Base-by-base conservation (phyloP, 2,797 vertebrate genomes). In the Muscicapa striata region DNA sequence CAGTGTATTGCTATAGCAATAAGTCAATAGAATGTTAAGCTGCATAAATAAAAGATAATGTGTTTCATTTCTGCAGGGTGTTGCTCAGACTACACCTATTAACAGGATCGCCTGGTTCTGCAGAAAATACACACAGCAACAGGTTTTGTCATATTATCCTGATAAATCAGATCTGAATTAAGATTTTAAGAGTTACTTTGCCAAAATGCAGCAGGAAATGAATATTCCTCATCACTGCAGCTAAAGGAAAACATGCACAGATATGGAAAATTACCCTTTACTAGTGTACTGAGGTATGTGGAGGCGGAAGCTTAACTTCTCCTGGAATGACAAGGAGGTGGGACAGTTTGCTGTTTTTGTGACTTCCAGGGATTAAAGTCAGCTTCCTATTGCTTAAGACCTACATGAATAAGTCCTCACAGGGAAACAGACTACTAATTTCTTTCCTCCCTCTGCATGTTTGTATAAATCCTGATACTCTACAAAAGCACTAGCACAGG, bases 341-440 rank as follows among this genome's bases (percentile, higher is more conserved):
- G 79, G 45, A 88, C 32, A 58, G 77, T 92, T 88, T 94, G 66
- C 90, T 88, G 32, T 84, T 91, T 61, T 54, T 83, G 73, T 83
- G 74, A 90, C 73, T 95, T 95, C 88, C 92, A 95, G 88, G 86
- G 90, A 83, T 90, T 96, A 80, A 83, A 88, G 58, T 75, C 66
- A 81, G 46, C 70, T 96, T 93, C 88, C 88, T 94, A 59, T 94
- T 72, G 62, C 48, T 85, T 77, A 87, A 87, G 61, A 77, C 23
- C 69, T 81, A 67, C 59, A 52, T 59, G 61, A 86, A 68, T 81
- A 94, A 93, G 73, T 64, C 62, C 68, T 67, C 40, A 64, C 29
- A 84, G 52, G 38, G 66, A 88, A 96, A 67, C 14, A 55, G 61
- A 49, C 45, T 26, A 36, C 43, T 36, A 57, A 32, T 75, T 91